Conservation (phyloP, 2,113 vertebrate genomes). For the Willisornis vidua region DNA sequence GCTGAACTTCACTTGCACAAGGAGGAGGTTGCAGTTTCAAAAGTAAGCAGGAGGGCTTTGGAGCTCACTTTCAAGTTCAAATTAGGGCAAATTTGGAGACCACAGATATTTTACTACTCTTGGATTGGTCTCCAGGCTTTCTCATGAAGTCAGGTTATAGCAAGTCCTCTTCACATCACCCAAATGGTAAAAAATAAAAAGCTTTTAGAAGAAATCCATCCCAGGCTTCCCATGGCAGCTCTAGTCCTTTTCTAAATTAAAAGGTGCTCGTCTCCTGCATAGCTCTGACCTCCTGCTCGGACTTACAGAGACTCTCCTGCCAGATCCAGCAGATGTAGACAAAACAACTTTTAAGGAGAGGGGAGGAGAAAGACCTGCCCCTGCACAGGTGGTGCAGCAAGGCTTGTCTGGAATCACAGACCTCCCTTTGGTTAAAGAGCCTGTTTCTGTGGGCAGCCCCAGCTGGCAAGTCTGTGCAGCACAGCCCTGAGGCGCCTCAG, state of each 20-base stretch:
- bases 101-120: background rate
- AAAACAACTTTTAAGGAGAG: background rate
- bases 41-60: background rate
- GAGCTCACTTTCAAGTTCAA: conserved; percentile 4
- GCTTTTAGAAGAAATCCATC: background rate
- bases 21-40: background rate
- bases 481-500: background rate
- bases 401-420: background rate
- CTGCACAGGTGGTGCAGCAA: background rate
- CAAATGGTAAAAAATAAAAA: background rate
- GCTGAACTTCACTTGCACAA: background rate
- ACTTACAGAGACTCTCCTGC: background rate
- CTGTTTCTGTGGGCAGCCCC: conserved; percentile 3
- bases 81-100: background rate
- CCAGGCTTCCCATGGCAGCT: background rate
- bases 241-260: background rate
- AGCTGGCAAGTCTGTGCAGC: background rate
- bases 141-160: background rate
- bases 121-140: background rate
- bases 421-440: background rate
- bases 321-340: background rate
- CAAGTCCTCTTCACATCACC: background rate
- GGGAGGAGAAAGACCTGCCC: conserved; percentile 6
- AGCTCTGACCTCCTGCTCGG: background rate
- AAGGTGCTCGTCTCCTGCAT: background rate